Evolutionary conservation across 2,888 invertebrate genomes (phyloP).

Genomic region (Chalcis sispes): DNA sequence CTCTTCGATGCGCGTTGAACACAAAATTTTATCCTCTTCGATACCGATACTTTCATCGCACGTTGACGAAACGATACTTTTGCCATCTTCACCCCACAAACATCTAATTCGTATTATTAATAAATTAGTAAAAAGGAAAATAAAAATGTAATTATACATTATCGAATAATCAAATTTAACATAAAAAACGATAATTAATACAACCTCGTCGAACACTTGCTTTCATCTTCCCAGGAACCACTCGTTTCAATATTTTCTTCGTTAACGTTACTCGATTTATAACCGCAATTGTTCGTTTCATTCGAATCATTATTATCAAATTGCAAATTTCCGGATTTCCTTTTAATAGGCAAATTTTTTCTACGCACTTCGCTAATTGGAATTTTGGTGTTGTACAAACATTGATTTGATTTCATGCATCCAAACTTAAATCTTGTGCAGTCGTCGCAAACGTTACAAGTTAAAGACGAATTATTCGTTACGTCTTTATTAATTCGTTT

Average conservation of each 20-base stretch:
- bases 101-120: neutral
- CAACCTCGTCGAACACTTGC: neutral
- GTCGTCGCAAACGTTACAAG: slow-evolving; percentile 31
- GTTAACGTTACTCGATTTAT: neutral
- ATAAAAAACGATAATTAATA: neutral
- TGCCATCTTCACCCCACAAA: neutral
- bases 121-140: neutral
- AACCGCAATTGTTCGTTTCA: neutral
- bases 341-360: neutral
- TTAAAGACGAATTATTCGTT: slow-evolving; percentile 2
- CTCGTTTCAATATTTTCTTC: neutral
- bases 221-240: neutral
- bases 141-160: neutral
- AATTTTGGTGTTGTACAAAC: slow-evolving; percentile 12
- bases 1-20: neutral
- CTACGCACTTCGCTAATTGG: neutral
- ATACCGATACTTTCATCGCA: neutral
- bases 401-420: neutral
- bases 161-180: neutral
- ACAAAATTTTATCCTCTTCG: neutral
- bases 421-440: slow-evolving; percentile 41
- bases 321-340: neutral
- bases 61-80: neutral
- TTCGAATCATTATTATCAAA: neutral
- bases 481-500: neutral